Percentiles rank a stretch among this genome's conserved stretches.
These are phyloP conservation scores for Ornithoptera alexandrae DNA, from an alignment of 2,888 invertebrate species.

Conservation along the genomic window DNA sequence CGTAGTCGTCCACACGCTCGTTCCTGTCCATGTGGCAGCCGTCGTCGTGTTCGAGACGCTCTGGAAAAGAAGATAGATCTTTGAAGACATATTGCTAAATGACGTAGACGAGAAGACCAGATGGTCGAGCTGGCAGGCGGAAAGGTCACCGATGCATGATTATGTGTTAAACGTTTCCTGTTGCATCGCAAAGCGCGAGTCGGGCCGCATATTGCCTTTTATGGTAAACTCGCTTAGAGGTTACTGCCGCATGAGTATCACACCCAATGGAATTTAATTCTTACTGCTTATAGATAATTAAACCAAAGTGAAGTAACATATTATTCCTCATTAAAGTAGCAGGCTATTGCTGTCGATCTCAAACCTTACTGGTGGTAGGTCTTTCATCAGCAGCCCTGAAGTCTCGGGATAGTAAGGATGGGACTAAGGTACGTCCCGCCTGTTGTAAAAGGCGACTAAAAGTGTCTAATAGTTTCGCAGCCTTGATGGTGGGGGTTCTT, in stretches of 20 bases:
- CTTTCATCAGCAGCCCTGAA: too few species aligned
- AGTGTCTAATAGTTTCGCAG: too few species aligned
- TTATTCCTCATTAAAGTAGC: too few species aligned
- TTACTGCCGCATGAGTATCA: constrained; percentile 30
- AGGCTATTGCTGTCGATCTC: too few species aligned
- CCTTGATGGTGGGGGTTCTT: too few species aligned
- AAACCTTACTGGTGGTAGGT: too few species aligned
- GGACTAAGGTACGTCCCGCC: too few species aligned
- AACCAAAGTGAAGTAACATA: too few species aligned
- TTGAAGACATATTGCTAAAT: too few species aligned
- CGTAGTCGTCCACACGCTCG: constrained; percentile 77
- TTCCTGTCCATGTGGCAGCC: constrained; percentile 65
- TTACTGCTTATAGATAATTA: background rate
- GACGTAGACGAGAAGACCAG: background rate
- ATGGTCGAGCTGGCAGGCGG: background rate
- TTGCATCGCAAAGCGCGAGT: constrained; percentile 30
- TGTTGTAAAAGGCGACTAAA: too few species aligned
- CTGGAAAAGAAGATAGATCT: constrained; percentile 57
- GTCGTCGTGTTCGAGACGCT: constrained; percentile 82
- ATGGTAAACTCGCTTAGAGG: constrained; percentile 29
- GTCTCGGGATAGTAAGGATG: too few species aligned
- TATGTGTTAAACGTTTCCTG: constrained; percentile 34
- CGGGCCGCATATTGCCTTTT: constrained; percentile 36
- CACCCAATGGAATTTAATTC: background rate
- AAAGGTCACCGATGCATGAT: constrained; percentile 5